Conservation (phyloP, 2,888 invertebrate genomes). For the Tetragonula carbonaria region DNA sequence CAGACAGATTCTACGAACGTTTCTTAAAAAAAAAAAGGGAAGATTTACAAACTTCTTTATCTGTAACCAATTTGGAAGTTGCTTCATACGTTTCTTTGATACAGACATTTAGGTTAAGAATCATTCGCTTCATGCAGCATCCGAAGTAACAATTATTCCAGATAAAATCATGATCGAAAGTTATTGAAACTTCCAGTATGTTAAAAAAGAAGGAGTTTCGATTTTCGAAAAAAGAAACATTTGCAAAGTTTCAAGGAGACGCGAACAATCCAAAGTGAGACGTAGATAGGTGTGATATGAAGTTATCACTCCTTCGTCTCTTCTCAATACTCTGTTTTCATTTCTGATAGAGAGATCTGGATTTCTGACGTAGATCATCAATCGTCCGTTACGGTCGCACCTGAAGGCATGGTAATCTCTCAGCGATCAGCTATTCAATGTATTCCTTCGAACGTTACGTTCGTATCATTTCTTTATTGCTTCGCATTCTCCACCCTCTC, state of each 20-base stretch:
- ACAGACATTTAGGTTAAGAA: background rate
- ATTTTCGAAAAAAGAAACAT: background rate
- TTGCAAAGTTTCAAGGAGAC: background rate
- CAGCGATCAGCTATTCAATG: slow-evolving; percentile 39
- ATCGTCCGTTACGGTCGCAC: slow-evolving; percentile 62
- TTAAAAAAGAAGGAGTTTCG: background rate
- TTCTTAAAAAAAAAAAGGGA: background rate
- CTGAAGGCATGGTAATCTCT: slow-evolving; percentile 49
- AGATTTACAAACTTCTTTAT: background rate
- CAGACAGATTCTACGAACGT: background rate
- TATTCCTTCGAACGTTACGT: slow-evolving; percentile 38
- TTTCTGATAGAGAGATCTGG: slow-evolving; percentile 51
- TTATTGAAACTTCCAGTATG: too few relatives aligned
- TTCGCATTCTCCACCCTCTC: background rate
- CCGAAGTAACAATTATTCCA: too few relatives aligned
- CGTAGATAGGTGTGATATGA: slow-evolving; percentile 29
- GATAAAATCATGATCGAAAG: too few relatives aligned
- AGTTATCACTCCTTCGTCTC: slow-evolving; percentile 37
- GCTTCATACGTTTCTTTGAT: background rate
- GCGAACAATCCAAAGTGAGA: background rate
- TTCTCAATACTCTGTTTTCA: slow-evolving; percentile 41
- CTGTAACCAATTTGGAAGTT: background rate
- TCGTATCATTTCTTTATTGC: slow-evolving; percentile 33
- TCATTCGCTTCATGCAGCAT: background rate
- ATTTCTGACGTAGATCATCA: slow-evolving; percentile 58